phyloP scores from a whole-genome alignment of 2,113 vertebrate species.

The Dromiciops gliroides region DNA sequence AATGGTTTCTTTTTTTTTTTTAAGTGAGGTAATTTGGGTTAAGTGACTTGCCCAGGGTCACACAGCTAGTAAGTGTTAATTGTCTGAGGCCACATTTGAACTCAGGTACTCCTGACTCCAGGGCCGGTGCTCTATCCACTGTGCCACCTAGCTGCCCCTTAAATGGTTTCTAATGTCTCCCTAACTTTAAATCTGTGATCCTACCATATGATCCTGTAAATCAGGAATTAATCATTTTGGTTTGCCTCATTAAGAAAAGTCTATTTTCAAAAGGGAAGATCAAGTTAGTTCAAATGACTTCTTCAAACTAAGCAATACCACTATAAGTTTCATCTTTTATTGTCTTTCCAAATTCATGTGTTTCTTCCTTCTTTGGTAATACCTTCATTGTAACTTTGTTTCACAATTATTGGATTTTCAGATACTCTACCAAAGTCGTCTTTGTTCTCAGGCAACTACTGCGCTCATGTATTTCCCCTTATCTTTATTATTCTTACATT shows the following conservation, averaged over 20 bases:
- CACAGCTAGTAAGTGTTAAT: too few species aligned
- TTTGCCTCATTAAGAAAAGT: neutral
- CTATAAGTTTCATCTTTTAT: neutral
- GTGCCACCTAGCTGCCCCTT: too few species aligned
- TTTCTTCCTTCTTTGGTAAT: neutral
- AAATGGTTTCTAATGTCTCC: neutral
- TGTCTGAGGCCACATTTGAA: too few species aligned
- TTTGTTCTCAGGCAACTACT: neutral
- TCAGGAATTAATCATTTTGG: neutral
- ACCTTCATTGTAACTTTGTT: neutral
- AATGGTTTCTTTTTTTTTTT: neutral
- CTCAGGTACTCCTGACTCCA: too few species aligned
- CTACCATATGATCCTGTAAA: neutral
- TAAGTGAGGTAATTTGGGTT: too few species aligned
- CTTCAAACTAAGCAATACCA: neutral
- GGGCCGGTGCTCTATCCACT: too few species aligned
- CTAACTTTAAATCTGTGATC: neutral
- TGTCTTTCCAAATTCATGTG: neutral
- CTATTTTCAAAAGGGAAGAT: neutral
- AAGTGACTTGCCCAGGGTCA: too few species aligned
- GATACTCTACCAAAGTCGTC: neutral
- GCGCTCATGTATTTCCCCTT: neutral
- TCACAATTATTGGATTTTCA: neutral
- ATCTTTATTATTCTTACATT: neutral
- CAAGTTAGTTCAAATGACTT: neutral